Percentiles rank a stretch among this genome's conserved stretches.
Evolutionary conservation across 2,888 invertebrate genomes (phyloP).

Genomic region (Campaea margaritaria): DNA sequence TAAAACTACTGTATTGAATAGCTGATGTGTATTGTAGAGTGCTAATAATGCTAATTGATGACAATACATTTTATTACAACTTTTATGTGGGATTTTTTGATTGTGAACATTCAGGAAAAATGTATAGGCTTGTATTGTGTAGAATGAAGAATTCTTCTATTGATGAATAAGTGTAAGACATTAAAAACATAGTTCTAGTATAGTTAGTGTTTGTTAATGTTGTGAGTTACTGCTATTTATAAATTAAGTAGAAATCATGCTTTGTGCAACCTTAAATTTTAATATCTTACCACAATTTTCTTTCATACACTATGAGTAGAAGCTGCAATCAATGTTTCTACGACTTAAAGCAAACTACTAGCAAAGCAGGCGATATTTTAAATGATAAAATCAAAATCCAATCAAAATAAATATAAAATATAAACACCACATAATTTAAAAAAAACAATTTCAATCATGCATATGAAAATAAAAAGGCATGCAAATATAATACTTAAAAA

Average conservation of each 20-base stretch:
- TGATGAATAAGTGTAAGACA: background rate
- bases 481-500: slow-evolving; percentile 22
- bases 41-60: slow-evolving; percentile 8
- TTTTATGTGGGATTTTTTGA: background rate
- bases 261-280: slow-evolving; percentile 3
- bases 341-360: slow-evolving; percentile 36
- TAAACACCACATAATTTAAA: slow-evolving; percentile 31
- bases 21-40: slow-evolving; percentile 23
- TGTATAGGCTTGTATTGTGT: background rate
- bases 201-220: slow-evolving; percentile 15
- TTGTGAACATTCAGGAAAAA: background rate
- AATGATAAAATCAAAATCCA: slow-evolving; percentile 29
- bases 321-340: slow-evolving; percentile 29
- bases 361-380: slow-evolving; percentile 38
- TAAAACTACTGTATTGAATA: slow-evolving; percentile 32
- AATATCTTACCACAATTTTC: background rate
- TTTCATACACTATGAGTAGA: slow-evolving; percentile 15
- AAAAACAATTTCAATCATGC: slow-evolving; percentile 34
- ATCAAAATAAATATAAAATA: slow-evolving; percentile 28
- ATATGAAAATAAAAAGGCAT: slow-evolving; percentile 35
- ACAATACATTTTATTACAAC: background rate
- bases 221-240: slow-evolving; percentile 10
- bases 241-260: slow-evolving; percentile 2
- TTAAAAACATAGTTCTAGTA: background rate
- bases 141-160: background rate